phyloP scores from a whole-genome alignment of 2,888 invertebrate genomes.

The Brachyptera putata region DNA sequence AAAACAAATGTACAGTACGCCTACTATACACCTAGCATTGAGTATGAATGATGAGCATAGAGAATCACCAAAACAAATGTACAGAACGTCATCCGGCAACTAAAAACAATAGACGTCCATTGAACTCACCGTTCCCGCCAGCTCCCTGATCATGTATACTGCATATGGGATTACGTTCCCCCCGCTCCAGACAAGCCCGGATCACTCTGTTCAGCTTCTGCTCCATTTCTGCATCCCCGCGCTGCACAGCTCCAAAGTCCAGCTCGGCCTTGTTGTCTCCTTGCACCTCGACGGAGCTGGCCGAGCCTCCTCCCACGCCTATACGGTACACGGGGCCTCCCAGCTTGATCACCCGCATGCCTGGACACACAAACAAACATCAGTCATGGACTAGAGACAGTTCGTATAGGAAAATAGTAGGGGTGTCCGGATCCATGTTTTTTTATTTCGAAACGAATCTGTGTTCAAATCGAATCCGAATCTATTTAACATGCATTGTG shows the following conservation, averaged over 20 bases:
- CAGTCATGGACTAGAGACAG: no score
- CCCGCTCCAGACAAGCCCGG: constrained; percentile 83
- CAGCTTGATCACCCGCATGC: constrained; percentile 89
- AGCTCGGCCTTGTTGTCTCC: constrained; percentile 80
- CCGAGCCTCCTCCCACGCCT: constrained; percentile 98
- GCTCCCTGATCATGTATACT: constrained; percentile 99
- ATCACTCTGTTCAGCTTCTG: constrained; percentile 94
- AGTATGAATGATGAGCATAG: no score
- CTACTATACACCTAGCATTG: no score
- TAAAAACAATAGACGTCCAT: no score
- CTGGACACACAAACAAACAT: constrained; percentile 46
- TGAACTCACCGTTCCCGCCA: constrained; percentile 74
- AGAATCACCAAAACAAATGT: no score
- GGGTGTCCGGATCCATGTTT: no score
- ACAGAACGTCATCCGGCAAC: no score
- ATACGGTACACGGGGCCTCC: constrained; percentile 95
- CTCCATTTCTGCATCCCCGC: constrained; percentile 97
- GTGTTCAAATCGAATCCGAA: no score
- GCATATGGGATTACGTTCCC: constrained; percentile 76
- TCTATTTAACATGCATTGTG: no score
- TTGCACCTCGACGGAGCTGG: constrained; percentile 92
- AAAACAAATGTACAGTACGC: no score
- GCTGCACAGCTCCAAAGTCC: constrained; percentile 95
- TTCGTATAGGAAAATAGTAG: no score
- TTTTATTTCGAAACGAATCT: no score